Conservation (phyloP, 2,797 vertebrate genomes). For the Melanogrammus aeglefinus region DNA sequence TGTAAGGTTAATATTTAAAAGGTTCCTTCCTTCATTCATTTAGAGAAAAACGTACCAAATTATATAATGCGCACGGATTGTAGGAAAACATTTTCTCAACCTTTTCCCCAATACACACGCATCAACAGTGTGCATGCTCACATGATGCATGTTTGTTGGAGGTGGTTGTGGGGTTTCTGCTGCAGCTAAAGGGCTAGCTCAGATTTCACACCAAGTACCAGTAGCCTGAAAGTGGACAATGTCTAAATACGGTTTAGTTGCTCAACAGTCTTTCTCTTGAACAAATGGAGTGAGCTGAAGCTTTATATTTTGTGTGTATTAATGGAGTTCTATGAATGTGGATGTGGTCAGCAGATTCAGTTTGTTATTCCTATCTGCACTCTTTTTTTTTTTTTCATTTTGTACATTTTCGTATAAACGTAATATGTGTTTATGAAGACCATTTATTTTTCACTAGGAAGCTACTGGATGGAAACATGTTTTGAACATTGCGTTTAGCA, state of each 20-base stretch:
- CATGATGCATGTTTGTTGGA: conserved; percentile 5
- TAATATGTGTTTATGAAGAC: not conserved
- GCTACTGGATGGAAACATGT: not conserved
- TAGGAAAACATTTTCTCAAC: not conserved
- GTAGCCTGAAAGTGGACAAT: conserved; percentile 54
- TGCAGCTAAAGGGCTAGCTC: conserved; percentile 43
- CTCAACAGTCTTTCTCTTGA: conserved; percentile 22
- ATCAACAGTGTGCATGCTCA: conserved; percentile 4
- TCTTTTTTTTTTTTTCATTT: not conserved
- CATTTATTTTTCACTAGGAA: not conserved
- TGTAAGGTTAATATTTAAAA: not conserved
- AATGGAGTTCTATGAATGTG: not conserved
- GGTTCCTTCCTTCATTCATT: not conserved
- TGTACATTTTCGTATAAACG: not conserved
- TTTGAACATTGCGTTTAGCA: not conserved
- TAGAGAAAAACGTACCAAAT: conserved; percentile 1
- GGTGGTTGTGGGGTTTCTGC: conserved; percentile 34
- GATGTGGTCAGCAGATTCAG: not conserved
- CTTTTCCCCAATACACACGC: not conserved
- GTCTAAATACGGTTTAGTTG: conserved; percentile 32
- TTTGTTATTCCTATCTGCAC: not conserved
- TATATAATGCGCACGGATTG: not conserved
- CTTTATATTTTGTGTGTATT: not conserved
- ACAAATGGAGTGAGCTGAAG: not conserved
- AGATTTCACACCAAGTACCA: conserved; percentile 57